phyloP scores from a whole-genome alignment of 2,888 invertebrate genomes.

The Megamerina dolium region DNA sequence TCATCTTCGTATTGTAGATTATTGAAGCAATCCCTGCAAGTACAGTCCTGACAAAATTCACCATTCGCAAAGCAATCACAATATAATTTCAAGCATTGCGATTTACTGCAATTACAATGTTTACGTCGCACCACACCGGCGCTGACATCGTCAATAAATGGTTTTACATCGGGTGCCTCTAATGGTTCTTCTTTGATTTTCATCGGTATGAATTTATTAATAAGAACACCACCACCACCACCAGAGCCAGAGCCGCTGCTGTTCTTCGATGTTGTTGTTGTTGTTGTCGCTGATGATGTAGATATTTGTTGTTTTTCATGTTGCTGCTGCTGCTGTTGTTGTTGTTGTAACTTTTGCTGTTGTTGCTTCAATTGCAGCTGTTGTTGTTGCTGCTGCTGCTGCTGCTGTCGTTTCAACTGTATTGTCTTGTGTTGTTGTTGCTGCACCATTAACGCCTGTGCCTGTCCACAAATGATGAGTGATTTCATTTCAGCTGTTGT shows the following conservation, averaged over 20 bases:
- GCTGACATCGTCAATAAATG: conserved; percentile 19
- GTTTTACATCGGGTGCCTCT: conserved; percentile 13
- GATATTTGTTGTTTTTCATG: background rate
- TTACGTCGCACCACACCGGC: conserved; percentile 58
- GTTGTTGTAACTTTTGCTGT: conserved; percentile 5
- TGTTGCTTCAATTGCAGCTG: conserved; percentile 9
- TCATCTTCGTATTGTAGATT: conserved; percentile 94
- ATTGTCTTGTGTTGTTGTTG: conserved; percentile 19
- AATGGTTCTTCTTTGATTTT: conserved; percentile 24
- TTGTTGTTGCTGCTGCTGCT: conserved; percentile 8
- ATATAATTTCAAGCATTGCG: conserved; percentile 95
- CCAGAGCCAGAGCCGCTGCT: conserved; percentile 3
- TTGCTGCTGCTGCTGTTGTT: conserved; percentile 9
- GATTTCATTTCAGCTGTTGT: conserved; percentile 17
- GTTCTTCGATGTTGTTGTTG: too few species aligned
- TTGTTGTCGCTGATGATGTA: too few species aligned
- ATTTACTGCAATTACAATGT: conserved; percentile 98
- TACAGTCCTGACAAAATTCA: conserved; percentile 96
- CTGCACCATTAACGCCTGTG: conserved; percentile 13
- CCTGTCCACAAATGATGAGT: conserved; percentile 16
- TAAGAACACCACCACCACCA: conserved; percentile 23
- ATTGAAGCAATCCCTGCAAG: conserved; percentile 95
- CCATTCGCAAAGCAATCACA: conserved; percentile 99
- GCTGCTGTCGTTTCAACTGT: conserved; percentile 10
- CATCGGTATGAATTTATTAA: conserved; percentile 14